Evolutionary conservation across 2,113 vertebrate genomes (phyloP), one percentile per base, ranked within the genome.

Genomic region (Xenopus borealis): DNA sequence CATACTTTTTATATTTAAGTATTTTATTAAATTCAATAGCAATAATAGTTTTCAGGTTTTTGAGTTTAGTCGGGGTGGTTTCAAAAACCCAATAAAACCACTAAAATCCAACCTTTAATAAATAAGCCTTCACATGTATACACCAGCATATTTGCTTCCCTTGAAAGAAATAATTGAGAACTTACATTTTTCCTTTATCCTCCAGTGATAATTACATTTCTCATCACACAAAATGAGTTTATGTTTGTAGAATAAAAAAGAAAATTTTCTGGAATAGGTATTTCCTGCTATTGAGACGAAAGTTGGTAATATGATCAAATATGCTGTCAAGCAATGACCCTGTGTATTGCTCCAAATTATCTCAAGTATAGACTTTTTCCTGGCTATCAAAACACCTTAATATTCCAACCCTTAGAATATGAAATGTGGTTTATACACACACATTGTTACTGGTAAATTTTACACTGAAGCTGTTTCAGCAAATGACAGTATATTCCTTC

Each of bases 361-460:
- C 83, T 79, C 80, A 86, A 86, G 88, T 88, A 88, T 88, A 90
- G 89, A 86, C 72, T 88, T 90, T 89, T 89, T 88, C 85, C 86
- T 87, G 76, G 82, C 79, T 72, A 84, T 69, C 59, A 84, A 80
- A 84, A 81, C 80, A 19, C 72, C 50, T 80, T 74, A 84, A 77
- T 89, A 87, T 85, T 88, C 88, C 86, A 91, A 90, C 86, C 88
- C 82, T 91, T 90, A 83, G 88, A 88, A 89, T 79, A 70, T 52
- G 73, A 79, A 72, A 65, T 78, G 59, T 62, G 52, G 47, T 80
- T 80, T 72, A 78, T 65, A 70, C 66, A 57, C 17, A 27, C 23
- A 40, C 79, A n/a, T 69, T 70, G 53, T 65, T 72, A 57, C 75
- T 80, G 55, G 72, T 72, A 57, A 57, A 71, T 61, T 33, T 57